Base-by-base conservation (phyloP, 1,140 invertebrate species). In the Lordiphosa stackelbergi region DNA sequence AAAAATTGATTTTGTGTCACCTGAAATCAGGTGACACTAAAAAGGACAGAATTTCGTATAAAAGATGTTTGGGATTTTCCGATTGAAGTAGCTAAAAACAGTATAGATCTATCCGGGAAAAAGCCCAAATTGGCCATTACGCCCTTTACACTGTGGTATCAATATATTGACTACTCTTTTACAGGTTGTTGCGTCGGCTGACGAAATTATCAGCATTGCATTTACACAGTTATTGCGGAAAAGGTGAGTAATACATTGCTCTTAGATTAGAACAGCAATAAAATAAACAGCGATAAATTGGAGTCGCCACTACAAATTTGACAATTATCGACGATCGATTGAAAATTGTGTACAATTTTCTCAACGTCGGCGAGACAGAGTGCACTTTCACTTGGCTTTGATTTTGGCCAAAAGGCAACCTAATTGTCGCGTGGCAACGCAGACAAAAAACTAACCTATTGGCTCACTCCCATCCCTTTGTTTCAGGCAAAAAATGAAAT, bases 151-250 rank as follows among this genome's bases (percentile, higher is more conserved):
- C 36, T 11, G 19, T 34, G 6, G 5, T 38, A 59, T 59, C 49
- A 49, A 8, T 49, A 49, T 31, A 10, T 10, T 11, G 22, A 7
- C 10, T 22, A 31, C 40, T 12, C 37, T 56, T 8, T 31, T 57
- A 79, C 74, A 78, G 74, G 70, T 81, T 73, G 66, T 46, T 79
- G 75, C 75, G 74, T 58, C 66, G 70, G 66, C 68, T 79, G 75
- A 79, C 75, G 74, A 79, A 79, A 79, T 81, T 71, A 52, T 63
- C 57, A 68, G 54, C 38, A 52, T 63, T 71, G 57, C 42, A 75
- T 60, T 81, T 74, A 58, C 71, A 63, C 71, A 63, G 43, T 74
- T 59, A 73, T 71, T 78, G 40, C 64, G 51, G 10, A 42, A 78
- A 73, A 46, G 31, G 74, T 79, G 74, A 79, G 74, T 79, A 79